Evolutionary conservation across 2,888 invertebrate genomes (phyloP).

Genomic region (Fragum sueziense): DNA sequence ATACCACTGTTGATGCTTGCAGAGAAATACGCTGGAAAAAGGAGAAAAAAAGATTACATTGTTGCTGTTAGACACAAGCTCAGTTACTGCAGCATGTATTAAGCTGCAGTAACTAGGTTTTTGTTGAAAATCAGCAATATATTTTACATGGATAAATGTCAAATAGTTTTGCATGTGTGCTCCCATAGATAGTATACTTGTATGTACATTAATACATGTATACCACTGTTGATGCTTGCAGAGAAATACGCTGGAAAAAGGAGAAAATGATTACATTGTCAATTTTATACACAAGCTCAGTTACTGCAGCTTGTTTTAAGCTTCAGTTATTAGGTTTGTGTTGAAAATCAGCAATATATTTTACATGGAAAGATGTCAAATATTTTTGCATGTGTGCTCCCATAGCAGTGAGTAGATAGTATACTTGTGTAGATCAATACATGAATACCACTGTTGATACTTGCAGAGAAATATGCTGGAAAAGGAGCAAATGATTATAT

Average conservation of each 20-base stretch:
- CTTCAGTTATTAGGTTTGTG: no score
- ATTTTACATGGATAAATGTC: constrained; percentile 1
- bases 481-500: no score
- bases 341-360: no score
- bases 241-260: constrained; percentile 77
- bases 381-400: constrained; percentile 80
- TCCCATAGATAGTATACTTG: constrained; percentile 80
- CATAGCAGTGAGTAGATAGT: constrained; percentile 80
- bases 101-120: no score
- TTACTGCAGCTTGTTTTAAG: no score
- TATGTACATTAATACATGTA: constrained; percentile 81
- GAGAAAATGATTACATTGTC: no score
- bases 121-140: no score
- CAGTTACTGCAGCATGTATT: no score
- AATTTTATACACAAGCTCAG: no score
- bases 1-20: constrained; percentile 80
- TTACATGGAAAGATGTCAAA: not conserved
- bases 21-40: constrained; percentile 77
- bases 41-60: no score
- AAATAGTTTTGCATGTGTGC: constrained; percentile 76
- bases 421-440: constrained; percentile 81
- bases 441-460: constrained; percentile 80
- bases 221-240: constrained; percentile 79
- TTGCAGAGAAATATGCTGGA: constrained; percentile 79
- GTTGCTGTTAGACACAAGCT: no score